These are phyloP conservation scores for Drosophila nr. perissopoda DNA, from an alignment of 2,888 invertebrate species.

Conservation along the genomic window DNA sequence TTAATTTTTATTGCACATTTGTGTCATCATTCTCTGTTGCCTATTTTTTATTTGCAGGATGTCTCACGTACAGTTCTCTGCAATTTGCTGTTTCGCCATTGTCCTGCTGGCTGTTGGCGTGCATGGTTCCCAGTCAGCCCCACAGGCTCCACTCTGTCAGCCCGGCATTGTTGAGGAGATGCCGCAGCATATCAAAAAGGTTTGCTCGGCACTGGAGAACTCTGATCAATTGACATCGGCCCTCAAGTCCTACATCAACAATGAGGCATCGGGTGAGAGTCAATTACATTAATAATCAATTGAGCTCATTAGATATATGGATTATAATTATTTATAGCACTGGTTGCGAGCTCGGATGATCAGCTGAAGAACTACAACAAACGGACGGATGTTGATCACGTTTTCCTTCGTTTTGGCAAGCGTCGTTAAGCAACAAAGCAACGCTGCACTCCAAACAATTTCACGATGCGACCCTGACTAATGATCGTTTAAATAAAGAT, in stretches of 20 bases:
- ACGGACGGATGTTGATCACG: slow-evolving; percentile 95
- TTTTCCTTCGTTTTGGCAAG: slow-evolving; percentile 94
- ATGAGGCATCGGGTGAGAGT: slow-evolving; percentile 84
- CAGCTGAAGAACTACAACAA: slow-evolving; percentile 88
- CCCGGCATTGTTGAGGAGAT: slow-evolving; percentile 87
- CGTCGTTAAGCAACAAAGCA: slow-evolving; percentile 86
- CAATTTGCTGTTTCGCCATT: slow-evolving; percentile 61
- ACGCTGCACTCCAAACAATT: slow-evolving; percentile 10
- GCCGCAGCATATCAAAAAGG: slow-evolving; percentile 86
- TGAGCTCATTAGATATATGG: not conserved
- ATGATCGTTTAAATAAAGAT: slow-evolving; percentile 38
- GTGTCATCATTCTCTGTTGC: not conserved
- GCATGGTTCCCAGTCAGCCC: slow-evolving; percentile 64
- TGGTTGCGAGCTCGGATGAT: slow-evolving; percentile 83
- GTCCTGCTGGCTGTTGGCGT: slow-evolving; percentile 61
- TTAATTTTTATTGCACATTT: slow-evolving; percentile 22
- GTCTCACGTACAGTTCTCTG: slow-evolving; percentile 77
- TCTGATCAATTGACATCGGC: slow-evolving; percentile 83
- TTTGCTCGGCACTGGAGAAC: slow-evolving; percentile 86
- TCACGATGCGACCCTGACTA: slow-evolving; percentile 44
- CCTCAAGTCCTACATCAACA: slow-evolving; percentile 84
- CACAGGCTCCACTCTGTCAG: slow-evolving; percentile 86
- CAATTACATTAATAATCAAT: not conserved
- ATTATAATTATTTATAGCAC: slow-evolving; percentile 61
- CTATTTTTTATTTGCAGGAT: slow-evolving; percentile 62